phyloP scores from a whole-genome alignment of 2,797 vertebrate species.

The Neosalanx taihuensis region DNA sequence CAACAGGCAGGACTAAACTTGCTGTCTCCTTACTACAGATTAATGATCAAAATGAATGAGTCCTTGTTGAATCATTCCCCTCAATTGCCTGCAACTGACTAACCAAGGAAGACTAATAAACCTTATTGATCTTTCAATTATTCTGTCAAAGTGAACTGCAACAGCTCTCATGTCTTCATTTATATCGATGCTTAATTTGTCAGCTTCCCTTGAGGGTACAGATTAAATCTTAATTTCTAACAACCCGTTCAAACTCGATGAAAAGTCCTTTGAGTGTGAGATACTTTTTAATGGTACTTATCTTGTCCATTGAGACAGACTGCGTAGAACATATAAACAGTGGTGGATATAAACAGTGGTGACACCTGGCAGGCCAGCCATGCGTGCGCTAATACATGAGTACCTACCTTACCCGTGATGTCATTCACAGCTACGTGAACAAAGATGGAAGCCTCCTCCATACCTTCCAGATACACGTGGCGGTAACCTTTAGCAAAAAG shows the following conservation, averaged over 20 bases:
- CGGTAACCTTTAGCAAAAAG: slow-evolving; percentile 80
- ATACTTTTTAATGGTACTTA: too few species aligned
- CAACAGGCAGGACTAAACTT: too few species aligned
- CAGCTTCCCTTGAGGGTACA: too few species aligned
- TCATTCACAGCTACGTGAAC: slow-evolving; percentile 94
- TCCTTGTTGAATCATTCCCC: too few species aligned
- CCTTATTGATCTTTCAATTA: neutral
- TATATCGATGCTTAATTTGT: too few species aligned
- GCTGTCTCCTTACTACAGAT: too few species aligned
- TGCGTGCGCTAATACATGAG: neutral
- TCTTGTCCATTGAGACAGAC: too few species aligned
- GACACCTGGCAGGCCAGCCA: neutral
- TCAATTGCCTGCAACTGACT: too few species aligned
- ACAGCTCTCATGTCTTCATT: too few species aligned
- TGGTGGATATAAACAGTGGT: neutral
- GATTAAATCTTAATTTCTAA: neutral
- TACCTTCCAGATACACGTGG: slow-evolving; percentile 96
- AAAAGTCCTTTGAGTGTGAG: neutral
- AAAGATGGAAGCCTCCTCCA: slow-evolving; percentile 97
- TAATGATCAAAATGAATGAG: too few species aligned
- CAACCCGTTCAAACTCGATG: neutral
- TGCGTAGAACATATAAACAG: too few species aligned
- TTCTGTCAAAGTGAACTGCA: too few species aligned
- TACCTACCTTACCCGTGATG: slow-evolving; percentile 97
- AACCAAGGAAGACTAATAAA: neutral